Base-by-base conservation (phyloP, 2,888 invertebrate species). In the Loripinus fragilis region DNA sequence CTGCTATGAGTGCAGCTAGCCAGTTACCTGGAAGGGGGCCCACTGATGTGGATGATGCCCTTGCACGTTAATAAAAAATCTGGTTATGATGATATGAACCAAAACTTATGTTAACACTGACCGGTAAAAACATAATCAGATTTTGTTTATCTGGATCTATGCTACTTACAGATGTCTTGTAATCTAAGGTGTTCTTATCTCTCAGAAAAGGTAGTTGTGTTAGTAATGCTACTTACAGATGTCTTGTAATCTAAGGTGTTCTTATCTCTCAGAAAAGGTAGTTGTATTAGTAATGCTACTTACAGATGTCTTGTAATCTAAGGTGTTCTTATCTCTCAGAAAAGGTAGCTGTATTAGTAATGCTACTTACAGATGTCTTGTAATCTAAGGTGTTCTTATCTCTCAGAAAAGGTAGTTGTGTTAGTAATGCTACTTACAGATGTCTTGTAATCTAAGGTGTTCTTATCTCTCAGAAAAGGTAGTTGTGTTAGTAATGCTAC, bases 281-380 rank as follows among this genome's bases (percentile, higher is more conserved):
- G 60, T 17, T 60, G 60, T 60, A n/a, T n/a, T n/a, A n/a, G n/a
- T n/a, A n/a, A 41, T 41, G 41, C 7, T 20, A 60, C 60, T 60
- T 60, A 60, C 60, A 60, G 30, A 60, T 15, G 60, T 23, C 20
- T 23, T 60, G 60, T 60, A 60, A 15, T 60, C 60, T 33, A 20
- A 33, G 30, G 33, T 60, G 12, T 60, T 60, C 17, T 60, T 60
- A 33, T 28, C 28, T 28, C 33, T 60, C 2, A 10, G 30, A n/a
- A 60, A 33, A 17, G 60, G 60, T 20, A 60, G 60, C 23, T 60
- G 60, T 60, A n/a, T n/a, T n/a, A n/a, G n/a, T n/a, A n/a, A 41
- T 41, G 41, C 7, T 20, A 60, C 60, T 60, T 60, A 60, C 60
- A 60, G 30, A 60, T 15, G 60, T 23, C 20, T 23, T 60, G 60